Conservation (phyloP, 2,888 invertebrate genomes). For the Drosophila histrio region DNA sequence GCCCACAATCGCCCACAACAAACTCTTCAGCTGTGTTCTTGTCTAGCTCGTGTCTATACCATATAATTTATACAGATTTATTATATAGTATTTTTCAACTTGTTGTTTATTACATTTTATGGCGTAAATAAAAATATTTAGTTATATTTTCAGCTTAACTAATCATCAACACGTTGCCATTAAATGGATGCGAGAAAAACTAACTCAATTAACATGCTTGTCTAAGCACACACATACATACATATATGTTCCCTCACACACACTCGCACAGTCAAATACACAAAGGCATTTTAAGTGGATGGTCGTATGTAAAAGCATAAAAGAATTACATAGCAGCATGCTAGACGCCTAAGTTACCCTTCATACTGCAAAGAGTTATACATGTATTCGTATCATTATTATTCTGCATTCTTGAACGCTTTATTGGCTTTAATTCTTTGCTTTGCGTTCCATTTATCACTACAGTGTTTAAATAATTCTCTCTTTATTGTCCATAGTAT, state of each 20-base stretch:
- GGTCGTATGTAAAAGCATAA: conserved; percentile 18
- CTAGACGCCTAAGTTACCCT: conserved; percentile 20
- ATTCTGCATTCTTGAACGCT: too few species aligned
- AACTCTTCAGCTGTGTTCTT: neutral
- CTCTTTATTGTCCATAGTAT: too few species aligned
- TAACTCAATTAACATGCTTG: conserved; percentile 70
- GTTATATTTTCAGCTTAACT: conserved; percentile 25
- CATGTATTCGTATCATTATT: too few species aligned
- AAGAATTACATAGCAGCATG: neutral
- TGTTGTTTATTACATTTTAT: conserved; percentile 59
- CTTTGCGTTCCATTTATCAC: too few species aligned
- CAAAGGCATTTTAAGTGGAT: conserved; percentile 24
- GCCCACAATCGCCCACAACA: neutral
- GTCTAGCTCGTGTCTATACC: neutral
- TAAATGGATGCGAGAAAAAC: conserved; percentile 36
- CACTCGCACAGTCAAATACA: neutral
- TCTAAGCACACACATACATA: conserved; percentile 46
- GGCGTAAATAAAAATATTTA: conserved; percentile 27
- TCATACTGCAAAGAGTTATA: too few species aligned
- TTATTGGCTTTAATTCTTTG: too few species aligned
- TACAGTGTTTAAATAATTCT: too few species aligned
- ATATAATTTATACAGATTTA: conserved; percentile 5
- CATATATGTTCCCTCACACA: neutral
- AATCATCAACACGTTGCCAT: conserved; percentile 57
- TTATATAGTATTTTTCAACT: conserved; percentile 18